Base-by-base conservation (phyloP, 2,888 invertebrate genomes). In the Brachyptera risi region DNA sequence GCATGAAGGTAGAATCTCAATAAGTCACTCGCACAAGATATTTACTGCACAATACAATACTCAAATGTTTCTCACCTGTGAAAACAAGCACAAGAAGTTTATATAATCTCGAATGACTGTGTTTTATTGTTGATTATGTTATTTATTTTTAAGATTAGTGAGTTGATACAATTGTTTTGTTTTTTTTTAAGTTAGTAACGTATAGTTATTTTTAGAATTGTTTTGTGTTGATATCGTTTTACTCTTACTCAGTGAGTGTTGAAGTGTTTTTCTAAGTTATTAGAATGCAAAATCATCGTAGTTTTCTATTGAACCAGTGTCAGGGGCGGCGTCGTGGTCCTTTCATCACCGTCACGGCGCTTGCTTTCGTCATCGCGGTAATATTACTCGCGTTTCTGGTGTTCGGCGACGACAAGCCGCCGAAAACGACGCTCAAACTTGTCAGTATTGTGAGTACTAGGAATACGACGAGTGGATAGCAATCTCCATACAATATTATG, bases 361-460 rank as follows among this genome's bases (percentile, higher is more conserved):
- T 63, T 2, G 63, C 58, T 13, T 44, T 63, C 44, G 51, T 65
- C 26, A 63, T 65, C 35, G 59, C 57, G 9, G 47, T 61, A 37
- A 57, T 65, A 13, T 58, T 65, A 3, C 42, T 65, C 15, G 63
- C 63, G 9, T 65, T 63, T 42, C 37, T 60, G 17, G 65, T 63
- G 31, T 65, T 65, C 42, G 63, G 62, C 35, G 31, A 64, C 35
- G 58, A 62, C n/a, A 42, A 31, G 3, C 31, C 31, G 11, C 57
- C 59, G 21, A 58, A 59, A 23, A 13, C 60, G 3, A 61, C 61
- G 17, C 56, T 65, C 13, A 56, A 42, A 54, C 49, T 65, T 7
- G 65, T 65, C 37, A 62, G 60, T 23, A 62, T 65, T 50, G 65
- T 65, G 31, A 65, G 65, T 63, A 60, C n/a, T 4, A 50, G n/a